Conservation (phyloP, 2,797 vertebrate genomes). For the Scolopax rusticola region DNA sequence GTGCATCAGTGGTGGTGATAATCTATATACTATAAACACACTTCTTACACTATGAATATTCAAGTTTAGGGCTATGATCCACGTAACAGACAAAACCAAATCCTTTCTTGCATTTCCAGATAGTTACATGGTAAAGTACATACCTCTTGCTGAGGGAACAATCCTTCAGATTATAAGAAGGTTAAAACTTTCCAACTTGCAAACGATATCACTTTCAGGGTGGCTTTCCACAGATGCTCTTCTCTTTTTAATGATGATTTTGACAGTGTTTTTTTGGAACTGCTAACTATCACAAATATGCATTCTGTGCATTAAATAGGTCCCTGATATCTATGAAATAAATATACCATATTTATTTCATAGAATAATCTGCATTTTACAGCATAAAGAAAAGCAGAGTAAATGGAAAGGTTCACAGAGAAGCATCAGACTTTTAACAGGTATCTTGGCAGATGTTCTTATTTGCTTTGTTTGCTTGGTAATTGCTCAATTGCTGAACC, state of each 20-base stretch:
- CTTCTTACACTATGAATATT: background rate
- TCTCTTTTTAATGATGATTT: background rate
- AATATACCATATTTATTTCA: background rate
- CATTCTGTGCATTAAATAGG: background rate
- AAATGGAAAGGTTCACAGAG: background rate
- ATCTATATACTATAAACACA: background rate
- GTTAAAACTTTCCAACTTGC: background rate
- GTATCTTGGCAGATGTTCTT: background rate
- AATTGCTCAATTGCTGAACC: background rate
- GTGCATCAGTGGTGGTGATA: background rate
- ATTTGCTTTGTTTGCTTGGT: background rate
- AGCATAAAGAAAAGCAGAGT: background rate
- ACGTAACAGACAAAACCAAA: background rate
- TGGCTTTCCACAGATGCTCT: background rate
- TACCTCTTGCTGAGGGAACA: background rate
- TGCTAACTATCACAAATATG: background rate
- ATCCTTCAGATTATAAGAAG: background rate
- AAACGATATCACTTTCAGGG: background rate
- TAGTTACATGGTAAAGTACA: background rate
- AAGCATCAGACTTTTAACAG: background rate
- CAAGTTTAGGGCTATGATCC: background rate
- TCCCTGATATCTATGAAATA: background rate
- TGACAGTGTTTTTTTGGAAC: background rate
- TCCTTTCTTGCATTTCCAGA: background rate
- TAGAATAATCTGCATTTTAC: background rate